These are phyloP conservation scores for Chaetura pelagica DNA, from an alignment of 2,113 vertebrate genomes.

Conservation along the genomic window DNA sequence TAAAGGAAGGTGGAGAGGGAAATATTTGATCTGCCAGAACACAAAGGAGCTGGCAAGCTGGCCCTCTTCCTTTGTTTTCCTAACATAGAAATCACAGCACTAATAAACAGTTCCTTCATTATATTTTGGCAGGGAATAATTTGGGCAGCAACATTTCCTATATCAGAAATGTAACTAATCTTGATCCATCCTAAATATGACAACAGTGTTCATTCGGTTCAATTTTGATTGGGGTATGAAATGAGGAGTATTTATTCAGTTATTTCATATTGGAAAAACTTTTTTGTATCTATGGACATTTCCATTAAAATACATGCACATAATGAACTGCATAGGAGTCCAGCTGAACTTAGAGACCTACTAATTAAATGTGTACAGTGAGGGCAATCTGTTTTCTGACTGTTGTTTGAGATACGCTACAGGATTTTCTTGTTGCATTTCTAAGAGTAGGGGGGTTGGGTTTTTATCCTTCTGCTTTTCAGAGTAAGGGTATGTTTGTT, in stretches of 20 bases:
- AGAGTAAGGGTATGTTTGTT: rapidly evolving
- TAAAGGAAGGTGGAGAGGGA: neutral
- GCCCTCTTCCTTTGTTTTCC: neutral
- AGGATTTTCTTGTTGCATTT: neutral
- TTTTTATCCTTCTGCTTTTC: neutral
- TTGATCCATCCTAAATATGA: neutral
- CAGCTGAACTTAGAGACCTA: neutral
- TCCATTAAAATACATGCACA: neutral
- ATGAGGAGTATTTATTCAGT: neutral
- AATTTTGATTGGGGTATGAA: neutral
- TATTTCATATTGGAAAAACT: neutral
- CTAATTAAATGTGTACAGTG: neutral
- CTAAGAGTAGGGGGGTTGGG: neutral
- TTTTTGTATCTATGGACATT: neutral
- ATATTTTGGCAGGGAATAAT: neutral
- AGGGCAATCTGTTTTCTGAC: neutral
- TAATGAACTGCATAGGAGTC: neutral
- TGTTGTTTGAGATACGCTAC: neutral
- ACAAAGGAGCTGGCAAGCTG: rapidly evolving
- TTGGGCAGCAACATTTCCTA: neutral
- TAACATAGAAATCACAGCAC: neutral
- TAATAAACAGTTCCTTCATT: neutral
- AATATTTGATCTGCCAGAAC: neutral
- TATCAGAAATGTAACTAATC: neutral
- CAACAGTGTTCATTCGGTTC: neutral